Evolutionary conservation across 2,797 vertebrate species (phyloP), one percentile per base, ranked within the genome.

Genomic region (Sus cebifrons): DNA sequence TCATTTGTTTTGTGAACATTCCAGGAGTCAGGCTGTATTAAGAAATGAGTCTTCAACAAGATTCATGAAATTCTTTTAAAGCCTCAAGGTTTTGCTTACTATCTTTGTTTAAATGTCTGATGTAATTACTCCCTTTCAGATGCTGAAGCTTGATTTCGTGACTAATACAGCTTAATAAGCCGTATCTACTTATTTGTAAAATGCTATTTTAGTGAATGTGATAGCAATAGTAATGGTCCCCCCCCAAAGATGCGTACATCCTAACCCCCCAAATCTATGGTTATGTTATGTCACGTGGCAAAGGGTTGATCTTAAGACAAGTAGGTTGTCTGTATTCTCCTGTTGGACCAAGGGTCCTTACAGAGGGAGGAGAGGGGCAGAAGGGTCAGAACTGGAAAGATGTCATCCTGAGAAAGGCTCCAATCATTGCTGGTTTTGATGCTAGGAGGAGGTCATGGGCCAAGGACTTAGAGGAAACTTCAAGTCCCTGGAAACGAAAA

Each of bases 71-170:
- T 6, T 79, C 77, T 68, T 86, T 40, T 89, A 77, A 89, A 78
- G 6, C 40, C 36, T 75, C 27, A 52, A 73, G 36, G 25, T 87
- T 84, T 65, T 44, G 32, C 52, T 73, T 71, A 60, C 16, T 25
- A 8, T 87, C n/a, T 94, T 87, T 82, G 21, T 68, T 91, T 67
- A 74, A 91, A 86, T 92, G 11, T 70, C 21, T 87, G 54, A 49
- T 83, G 18, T 40, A 94, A 74, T 91, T 91, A 71, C 92, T 94
- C 20, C 52, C 23, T 95, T 95, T 95, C 44, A 79, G 74, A 81
- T 71, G n/a, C 32, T 36, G 29, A 74, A 89, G 18, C 21, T 86
- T 40, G 54, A n/a, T 86, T 65, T 29, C 84, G 40, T 70, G 87
- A 82, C 54, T 89, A 89, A 58, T 36, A 58, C 18, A 88, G 13